These are phyloP conservation scores for Steatocranus sp. DNA, from an alignment of 2,797 vertebrate species.

Conservation along the genomic window DNA sequence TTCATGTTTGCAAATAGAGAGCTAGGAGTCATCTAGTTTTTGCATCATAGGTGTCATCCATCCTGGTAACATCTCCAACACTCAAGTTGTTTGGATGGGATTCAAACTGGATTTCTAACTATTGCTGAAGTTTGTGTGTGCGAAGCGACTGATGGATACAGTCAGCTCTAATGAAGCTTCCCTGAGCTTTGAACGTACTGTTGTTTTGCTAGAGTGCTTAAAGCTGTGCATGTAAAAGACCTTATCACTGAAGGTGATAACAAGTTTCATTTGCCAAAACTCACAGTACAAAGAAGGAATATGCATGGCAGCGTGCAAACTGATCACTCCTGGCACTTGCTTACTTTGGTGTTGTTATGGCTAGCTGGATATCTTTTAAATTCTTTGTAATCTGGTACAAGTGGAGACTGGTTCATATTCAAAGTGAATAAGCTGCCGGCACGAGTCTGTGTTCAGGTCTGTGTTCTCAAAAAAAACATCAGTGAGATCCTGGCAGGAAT, in stretches of 20 bases:
- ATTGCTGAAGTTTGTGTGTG: not conserved
- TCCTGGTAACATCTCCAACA: not conserved
- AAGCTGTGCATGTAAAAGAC: fast-evolving
- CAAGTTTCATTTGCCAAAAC: fast-evolving
- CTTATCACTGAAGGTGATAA: not conserved
- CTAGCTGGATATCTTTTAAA: fast-evolving
- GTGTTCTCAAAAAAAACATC: fast-evolving
- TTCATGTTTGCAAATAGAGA: not conserved
- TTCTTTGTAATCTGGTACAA: not conserved
- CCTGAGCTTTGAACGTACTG: not conserved
- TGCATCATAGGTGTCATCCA: not conserved
- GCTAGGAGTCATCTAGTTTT: not conserved
- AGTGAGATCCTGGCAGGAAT: not conserved
- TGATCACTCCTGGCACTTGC: not conserved
- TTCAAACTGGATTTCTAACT: not conserved
- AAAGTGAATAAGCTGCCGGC: not conserved
- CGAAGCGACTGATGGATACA: fast-evolving
- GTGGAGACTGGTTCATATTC: not conserved
- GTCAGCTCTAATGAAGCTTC: not conserved
- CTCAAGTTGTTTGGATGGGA: not conserved
- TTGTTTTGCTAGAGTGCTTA: fast-evolving
- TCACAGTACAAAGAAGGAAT: not conserved
- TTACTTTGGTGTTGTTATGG: not conserved
- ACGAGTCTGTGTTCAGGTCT: fast-evolving
- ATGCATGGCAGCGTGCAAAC: not conserved